These are phyloP conservation scores for Branchinecta lynchi DNA, from an alignment of 1,140 invertebrate genomes.

Conservation along the genomic window DNA sequence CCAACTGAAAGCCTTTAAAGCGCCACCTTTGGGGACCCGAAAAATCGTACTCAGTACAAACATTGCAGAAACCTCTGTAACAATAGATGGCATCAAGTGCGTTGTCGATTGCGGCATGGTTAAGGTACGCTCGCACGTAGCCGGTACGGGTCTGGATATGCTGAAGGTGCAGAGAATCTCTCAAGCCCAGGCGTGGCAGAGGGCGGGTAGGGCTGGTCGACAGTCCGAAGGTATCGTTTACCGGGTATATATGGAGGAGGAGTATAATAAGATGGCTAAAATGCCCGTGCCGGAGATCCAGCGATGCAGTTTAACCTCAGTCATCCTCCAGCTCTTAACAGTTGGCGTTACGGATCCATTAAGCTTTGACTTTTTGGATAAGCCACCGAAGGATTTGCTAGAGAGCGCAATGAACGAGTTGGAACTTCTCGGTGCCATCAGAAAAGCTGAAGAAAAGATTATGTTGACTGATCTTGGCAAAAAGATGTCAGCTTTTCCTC, in stretches of 20 bases:
- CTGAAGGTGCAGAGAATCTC: slow-evolving; percentile 68
- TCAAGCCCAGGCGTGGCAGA: slow-evolving; percentile 80
- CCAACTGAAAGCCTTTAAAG: slow-evolving; percentile 61
- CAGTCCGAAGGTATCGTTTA: slow-evolving; percentile 69
- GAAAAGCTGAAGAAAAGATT: slow-evolving; percentile 34
- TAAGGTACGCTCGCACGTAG: slow-evolving; percentile 70
- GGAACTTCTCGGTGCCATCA: slow-evolving; percentile 53
- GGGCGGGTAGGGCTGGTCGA: slow-evolving; percentile 74
- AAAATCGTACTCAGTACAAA: slow-evolving; percentile 95
- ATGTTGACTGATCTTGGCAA: slow-evolving; percentile 61
- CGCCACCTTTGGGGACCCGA: slow-evolving; percentile 45
- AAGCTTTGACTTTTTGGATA: slow-evolving; percentile 82
- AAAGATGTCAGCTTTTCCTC: slow-evolving; percentile 75
- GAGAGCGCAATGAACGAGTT: slow-evolving; percentile 49
- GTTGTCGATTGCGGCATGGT: slow-evolving; percentile 91
- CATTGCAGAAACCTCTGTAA: slow-evolving; percentile 93
- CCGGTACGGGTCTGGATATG: slow-evolving; percentile 63
- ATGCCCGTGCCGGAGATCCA: slow-evolving; percentile 74
- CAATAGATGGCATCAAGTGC: slow-evolving; percentile 75
- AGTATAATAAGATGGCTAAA: slow-evolving; percentile 50
- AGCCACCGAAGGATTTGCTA: slow-evolving; percentile 53
- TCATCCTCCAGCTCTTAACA: slow-evolving; percentile 64
- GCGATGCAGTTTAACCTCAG: slow-evolving; percentile 54
- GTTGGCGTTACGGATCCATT: slow-evolving; percentile 58
- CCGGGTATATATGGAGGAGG: slow-evolving; percentile 52